Conservation (phyloP, 2,888 invertebrate species). For the Branchellion lobata region DNA sequence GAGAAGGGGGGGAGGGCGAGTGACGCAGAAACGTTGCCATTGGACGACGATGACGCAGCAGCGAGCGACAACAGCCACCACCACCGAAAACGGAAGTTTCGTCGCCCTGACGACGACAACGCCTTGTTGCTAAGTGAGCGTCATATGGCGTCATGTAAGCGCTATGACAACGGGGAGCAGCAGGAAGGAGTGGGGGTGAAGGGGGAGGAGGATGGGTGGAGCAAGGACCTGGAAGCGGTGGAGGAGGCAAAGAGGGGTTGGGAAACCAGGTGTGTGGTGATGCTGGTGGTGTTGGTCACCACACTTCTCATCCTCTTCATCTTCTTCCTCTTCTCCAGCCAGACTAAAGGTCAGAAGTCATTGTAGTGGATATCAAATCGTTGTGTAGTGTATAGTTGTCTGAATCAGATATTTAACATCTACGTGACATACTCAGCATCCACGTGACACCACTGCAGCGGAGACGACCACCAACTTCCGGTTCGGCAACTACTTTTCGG, state of each 20-base stretch:
- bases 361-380: neutral
- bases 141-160: neutral
- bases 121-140: slow-evolving; percentile 19
- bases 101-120: slow-evolving; percentile 10
- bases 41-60: slow-evolving; percentile 35
- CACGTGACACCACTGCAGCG: slow-evolving; percentile 29
- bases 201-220: slow-evolving; percentile 42
- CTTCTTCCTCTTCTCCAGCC: slow-evolving; percentile 44
- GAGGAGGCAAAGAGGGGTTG: slow-evolving; percentile 45
- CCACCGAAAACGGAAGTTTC: neutral
- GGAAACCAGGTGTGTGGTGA: slow-evolving; percentile 47
- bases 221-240: slow-evolving; percentile 45
- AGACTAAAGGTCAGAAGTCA: slow-evolving; percentile 46
- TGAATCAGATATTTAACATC: neutral
- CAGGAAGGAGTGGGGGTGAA: neutral
- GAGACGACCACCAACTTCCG: slow-evolving; percentile 44
- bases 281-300: slow-evolving; percentile 43
- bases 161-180: neutral
- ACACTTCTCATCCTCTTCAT: slow-evolving; percentile 47
- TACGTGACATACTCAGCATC: neutral
- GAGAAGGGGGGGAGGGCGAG: neutral
- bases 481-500: slow-evolving; percentile 51
- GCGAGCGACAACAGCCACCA: neutral
- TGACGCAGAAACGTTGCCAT: slow-evolving; percentile 35
- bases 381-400: neutral